Conservation (phyloP, 2,888 invertebrate species). For the Cerastis leucographa region DNA sequence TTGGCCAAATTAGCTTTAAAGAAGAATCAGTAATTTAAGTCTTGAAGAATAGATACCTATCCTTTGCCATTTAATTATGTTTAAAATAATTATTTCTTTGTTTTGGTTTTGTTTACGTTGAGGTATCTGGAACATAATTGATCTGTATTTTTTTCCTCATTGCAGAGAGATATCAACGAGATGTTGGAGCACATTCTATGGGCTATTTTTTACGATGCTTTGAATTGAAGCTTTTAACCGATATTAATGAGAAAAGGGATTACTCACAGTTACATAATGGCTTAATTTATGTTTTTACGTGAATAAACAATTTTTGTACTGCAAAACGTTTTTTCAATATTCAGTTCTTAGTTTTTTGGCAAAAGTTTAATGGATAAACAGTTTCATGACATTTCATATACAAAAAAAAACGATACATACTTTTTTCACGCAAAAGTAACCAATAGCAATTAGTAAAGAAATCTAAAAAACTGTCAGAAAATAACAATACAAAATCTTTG, state of each 20-base stretch:
- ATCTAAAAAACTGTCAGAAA: too few relatives aligned
- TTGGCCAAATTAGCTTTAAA: background rate
- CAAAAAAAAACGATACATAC: too few relatives aligned
- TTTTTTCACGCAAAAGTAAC: background rate
- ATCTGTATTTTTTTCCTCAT: conserved; percentile 6
- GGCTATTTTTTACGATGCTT: conserved; percentile 47
- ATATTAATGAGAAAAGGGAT: conserved; percentile 4
- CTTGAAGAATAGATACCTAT: background rate
- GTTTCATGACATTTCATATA: background rate
- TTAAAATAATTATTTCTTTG: too few relatives aligned
- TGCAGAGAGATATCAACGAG: conserved; percentile 60
- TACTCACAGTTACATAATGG: conserved; percentile 7
- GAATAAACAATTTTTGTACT: conserved; percentile 31
- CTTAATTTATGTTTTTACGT: conserved; percentile 6
- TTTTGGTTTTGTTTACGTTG: too few relatives aligned
- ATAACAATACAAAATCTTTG: too few relatives aligned
- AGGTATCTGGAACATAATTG: background rate
- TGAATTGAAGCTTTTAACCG: conserved; percentile 32
- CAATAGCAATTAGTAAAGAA: background rate
- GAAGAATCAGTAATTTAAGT: background rate
- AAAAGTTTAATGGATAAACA: background rate
- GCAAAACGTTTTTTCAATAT: background rate
- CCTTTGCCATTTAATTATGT: background rate
- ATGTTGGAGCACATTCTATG: conserved; percentile 50
- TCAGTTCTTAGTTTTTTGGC: background rate